Conservation (phyloP, 2,797 vertebrate species). For the Coregonus ussuriensis region DNA sequence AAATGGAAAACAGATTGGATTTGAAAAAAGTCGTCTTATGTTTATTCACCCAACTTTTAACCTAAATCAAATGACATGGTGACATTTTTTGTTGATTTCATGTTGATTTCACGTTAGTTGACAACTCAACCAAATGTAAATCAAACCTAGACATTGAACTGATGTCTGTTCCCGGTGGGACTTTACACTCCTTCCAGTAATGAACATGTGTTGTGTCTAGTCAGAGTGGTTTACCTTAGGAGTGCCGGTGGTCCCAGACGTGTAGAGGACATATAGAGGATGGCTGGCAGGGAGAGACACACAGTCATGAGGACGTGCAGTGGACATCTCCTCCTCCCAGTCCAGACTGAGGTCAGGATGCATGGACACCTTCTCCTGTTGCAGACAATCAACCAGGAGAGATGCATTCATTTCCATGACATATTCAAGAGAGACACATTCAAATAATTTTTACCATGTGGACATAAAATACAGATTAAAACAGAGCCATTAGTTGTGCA, state of each 20-base stretch:
- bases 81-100: too few relatives aligned
- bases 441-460: background rate
- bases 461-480: too few relatives aligned
- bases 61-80: too few relatives aligned
- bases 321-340: conserved; percentile 91
- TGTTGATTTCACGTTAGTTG: too few relatives aligned
- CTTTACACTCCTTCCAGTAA: conserved; percentile 3
- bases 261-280: conserved; percentile 94
- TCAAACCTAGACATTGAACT: too few relatives aligned
- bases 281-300: conserved; percentile 86
- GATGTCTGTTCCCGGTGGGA: too few relatives aligned
- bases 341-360: conserved; percentile 79
- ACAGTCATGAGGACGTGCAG: conserved; percentile 82
- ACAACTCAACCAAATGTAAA: too few relatives aligned
- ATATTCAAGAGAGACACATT: background rate
- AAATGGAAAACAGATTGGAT: too few relatives aligned
- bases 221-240: conserved; percentile 83
- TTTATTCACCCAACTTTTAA: too few relatives aligned
- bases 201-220: background rate
- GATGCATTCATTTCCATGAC: background rate
- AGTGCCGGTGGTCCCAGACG: conserved; percentile 92
- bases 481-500: too few relatives aligned
- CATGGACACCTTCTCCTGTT: conserved; percentile 79
- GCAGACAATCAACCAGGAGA: conserved; percentile 18
- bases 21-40: too few relatives aligned